Conservation (phyloP, 2,797 vertebrate species). For the Tapirus indicus region DNA sequence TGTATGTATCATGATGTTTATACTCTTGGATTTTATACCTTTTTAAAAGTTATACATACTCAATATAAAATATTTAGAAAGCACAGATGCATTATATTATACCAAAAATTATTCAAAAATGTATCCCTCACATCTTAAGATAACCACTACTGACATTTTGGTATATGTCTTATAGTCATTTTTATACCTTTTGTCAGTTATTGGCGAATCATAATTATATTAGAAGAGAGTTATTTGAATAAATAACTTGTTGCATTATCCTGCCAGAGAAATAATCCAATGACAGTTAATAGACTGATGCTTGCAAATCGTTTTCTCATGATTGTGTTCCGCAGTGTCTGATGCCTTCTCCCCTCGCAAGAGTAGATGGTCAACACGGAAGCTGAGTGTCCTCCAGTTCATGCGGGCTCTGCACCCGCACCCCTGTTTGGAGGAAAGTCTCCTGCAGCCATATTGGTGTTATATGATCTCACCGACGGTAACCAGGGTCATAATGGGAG, state of each 20-base stretch:
- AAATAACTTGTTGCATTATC: neutral
- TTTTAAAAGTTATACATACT: neutral
- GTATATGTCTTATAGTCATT: neutral
- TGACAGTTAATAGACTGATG: neutral
- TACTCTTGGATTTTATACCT: neutral
- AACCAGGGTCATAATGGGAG: neutral
- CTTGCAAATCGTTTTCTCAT: neutral
- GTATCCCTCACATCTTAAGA: neutral
- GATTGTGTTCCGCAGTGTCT: neutral
- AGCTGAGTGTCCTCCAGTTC: neutral
- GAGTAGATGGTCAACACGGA: neutral
- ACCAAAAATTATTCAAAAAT: neutral
- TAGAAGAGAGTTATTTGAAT: neutral
- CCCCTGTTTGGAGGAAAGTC: neutral
- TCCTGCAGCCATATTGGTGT: neutral
- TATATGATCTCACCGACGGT: neutral
- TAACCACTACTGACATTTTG: neutral
- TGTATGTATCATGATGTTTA: neutral
- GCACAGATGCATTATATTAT: neutral
- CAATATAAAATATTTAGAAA: neutral
- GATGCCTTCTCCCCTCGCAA: neutral
- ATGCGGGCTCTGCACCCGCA: neutral
- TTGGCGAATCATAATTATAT: neutral
- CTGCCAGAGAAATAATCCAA: neutral
- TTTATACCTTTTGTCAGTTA: neutral